These are phyloP conservation scores for Eulemur albifrons DNA, from an alignment of 2,797 vertebrate species.

Conservation along the genomic window DNA sequence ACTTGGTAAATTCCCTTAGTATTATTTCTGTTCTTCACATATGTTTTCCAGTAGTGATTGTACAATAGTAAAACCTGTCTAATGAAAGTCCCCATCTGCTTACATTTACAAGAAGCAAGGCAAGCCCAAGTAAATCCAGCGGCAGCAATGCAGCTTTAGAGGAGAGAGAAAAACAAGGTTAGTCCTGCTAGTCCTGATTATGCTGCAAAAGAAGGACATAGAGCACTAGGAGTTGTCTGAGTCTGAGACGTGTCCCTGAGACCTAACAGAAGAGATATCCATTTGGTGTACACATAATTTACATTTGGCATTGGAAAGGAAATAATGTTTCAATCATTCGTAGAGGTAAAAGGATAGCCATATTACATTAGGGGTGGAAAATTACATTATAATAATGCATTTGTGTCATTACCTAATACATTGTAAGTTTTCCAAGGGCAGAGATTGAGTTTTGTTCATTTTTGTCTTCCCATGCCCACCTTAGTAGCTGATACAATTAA, in stretches of 20 bases:
- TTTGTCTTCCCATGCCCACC: not conserved
- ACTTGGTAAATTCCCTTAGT: not conserved
- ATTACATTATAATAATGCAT: not conserved
- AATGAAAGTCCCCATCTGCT: not conserved
- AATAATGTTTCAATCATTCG: slow-evolving; percentile 8
- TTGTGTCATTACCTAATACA: not conserved
- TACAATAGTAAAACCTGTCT: not conserved
- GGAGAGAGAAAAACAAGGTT: not conserved
- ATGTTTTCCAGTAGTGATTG: not conserved
- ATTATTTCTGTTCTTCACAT: not conserved
- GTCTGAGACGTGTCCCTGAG: not conserved
- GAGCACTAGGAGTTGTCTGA: not conserved
- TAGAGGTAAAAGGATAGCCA: not conserved
- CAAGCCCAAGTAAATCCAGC: not conserved
- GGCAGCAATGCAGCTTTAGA: not conserved
- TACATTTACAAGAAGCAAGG: not conserved
- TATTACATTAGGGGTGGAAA: not conserved
- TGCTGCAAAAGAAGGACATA: not conserved
- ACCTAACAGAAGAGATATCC: not conserved
- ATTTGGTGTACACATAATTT: not conserved
- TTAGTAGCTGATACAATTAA: not conserved
- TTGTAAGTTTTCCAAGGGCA: not conserved
- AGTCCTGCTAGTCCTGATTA: not conserved
- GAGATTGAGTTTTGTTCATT: not conserved
- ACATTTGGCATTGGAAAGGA: not conserved